Evolutionary conservation across 2,797 vertebrate species (phyloP).

Genomic region (Clarias platycephalus): DNA sequence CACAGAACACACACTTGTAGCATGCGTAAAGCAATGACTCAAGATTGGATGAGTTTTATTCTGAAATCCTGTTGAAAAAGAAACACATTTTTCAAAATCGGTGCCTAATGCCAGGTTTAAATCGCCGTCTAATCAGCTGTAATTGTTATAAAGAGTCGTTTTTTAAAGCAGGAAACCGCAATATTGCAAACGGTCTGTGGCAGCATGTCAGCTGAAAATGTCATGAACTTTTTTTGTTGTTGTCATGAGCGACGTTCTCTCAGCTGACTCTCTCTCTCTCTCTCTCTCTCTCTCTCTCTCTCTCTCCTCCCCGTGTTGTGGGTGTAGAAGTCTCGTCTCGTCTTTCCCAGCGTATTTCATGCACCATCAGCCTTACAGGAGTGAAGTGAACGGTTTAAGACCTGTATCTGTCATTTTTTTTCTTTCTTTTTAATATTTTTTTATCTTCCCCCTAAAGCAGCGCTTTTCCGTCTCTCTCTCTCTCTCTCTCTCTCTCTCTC

Average conservation of each 20-base stretch:
- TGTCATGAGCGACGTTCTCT: constrained; percentile 17
- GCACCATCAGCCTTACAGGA: constrained; percentile 37
- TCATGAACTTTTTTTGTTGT: neutral
- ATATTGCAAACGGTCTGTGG: neutral
- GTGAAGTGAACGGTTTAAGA: constrained; percentile 39
- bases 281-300: no score
- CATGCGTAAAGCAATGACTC: neutral
- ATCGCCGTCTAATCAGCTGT: constrained; percentile 17
- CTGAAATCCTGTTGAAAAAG: neutral
- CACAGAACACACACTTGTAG: neutral
- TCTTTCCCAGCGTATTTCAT: constrained; percentile 43
- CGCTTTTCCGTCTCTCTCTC: neutral
- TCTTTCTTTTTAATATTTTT: neutral
- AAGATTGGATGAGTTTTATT: neutral
- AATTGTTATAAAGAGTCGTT: neutral
- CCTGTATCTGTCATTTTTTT: neutral
- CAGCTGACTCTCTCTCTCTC: no score
- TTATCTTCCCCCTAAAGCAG: neutral
- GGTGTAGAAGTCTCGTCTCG: constrained; percentile 20
- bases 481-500: no score
- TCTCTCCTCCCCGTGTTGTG: neutral
- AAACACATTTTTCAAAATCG: neutral
- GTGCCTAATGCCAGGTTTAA: neutral
- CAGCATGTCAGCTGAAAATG: neutral
- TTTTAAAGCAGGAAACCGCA: neutral